A percentile compares a stretch with the other conserved stretches of the same genome.
phyloP scores from a whole-genome alignment of 2,888 invertebrate species.

The Drosophila dives region DNA sequence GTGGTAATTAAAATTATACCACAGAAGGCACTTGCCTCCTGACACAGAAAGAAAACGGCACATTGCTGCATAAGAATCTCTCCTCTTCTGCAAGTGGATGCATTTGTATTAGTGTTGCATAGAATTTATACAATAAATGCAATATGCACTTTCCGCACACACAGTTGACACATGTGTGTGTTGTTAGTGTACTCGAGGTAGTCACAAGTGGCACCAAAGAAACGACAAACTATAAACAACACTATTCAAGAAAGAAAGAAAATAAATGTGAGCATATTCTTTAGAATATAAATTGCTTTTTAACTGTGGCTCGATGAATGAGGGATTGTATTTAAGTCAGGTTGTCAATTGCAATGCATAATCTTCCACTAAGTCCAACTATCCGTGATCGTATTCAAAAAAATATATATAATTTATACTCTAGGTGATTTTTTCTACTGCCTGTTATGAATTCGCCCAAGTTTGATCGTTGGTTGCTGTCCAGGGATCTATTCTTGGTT shows the following conservation, averaged over 20 bases:
- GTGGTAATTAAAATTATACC: constrained; percentile 81
- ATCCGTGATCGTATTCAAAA: neutral
- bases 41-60: constrained; percentile 66
- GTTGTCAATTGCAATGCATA: neutral
- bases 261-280: constrained; percentile 5
- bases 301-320: neutral
- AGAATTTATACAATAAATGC: constrained; percentile 43
- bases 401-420: too few relatives aligned
- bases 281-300: constrained; percentile 1
- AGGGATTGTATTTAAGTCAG: neutral
- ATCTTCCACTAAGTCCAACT: neutral
- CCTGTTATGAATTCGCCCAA: neutral
- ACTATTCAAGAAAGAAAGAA: constrained; percentile 26
- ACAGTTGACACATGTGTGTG: constrained; percentile 8
- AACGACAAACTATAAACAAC: constrained; percentile 42
- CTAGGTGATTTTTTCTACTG: too few relatives aligned
- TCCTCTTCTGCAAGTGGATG: constrained; percentile 33
- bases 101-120: constrained; percentile 36
- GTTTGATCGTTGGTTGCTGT: neutral
- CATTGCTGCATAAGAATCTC: constrained; percentile 46
- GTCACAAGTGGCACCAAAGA: constrained; percentile 58
- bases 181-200: constrained; percentile 48
- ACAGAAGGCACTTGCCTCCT: constrained; percentile 50
- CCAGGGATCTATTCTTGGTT: neutral
- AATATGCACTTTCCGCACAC: constrained; percentile 19